Evolutionary conservation across 2,113 vertebrate genomes (phyloP).

Genomic region (Phrynocephalus versicolor): DNA sequence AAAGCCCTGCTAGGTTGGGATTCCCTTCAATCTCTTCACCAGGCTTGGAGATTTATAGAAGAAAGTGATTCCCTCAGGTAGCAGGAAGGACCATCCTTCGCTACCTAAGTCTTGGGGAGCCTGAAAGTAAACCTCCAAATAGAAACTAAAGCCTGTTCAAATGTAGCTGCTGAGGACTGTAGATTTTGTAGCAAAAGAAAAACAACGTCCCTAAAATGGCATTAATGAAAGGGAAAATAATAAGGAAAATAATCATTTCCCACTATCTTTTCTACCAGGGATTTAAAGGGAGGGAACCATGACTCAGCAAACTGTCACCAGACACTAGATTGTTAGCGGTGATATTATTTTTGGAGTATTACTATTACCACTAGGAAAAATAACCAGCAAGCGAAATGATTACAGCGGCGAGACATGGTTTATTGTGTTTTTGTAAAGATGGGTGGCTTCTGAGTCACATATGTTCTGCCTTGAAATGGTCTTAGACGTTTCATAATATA

Average conservation of each 20-base stretch:
- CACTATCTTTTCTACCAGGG: background rate
- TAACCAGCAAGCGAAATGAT: conserved; percentile 20
- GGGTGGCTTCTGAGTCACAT: background rate
- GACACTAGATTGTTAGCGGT: background rate
- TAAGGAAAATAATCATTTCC: background rate
- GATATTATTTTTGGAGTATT: conserved; percentile 23
- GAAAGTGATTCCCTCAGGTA: background rate
- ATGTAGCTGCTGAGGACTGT: background rate
- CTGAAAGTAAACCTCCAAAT: background rate
- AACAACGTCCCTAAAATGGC: conserved; percentile 6
- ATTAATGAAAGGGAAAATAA: background rate
- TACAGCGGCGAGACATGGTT: conserved; percentile 11
- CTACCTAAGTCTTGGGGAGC: background rate
- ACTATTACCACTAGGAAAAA: conserved; percentile 14
- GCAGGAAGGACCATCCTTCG: background rate
- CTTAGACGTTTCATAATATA: conserved; percentile 32
- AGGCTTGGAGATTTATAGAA: no score
- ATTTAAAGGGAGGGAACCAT: background rate
- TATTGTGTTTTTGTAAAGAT: conserved; percentile 17
- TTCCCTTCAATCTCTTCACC: background rate
- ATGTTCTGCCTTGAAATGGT: conserved; percentile 28
- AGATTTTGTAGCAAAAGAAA: background rate
- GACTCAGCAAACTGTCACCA: background rate
- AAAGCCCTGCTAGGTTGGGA: background rate
- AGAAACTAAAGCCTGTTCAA: background rate